phyloP scores from a whole-genome alignment of 1,140 invertebrate species.

The Artemia franciscana region DNA sequence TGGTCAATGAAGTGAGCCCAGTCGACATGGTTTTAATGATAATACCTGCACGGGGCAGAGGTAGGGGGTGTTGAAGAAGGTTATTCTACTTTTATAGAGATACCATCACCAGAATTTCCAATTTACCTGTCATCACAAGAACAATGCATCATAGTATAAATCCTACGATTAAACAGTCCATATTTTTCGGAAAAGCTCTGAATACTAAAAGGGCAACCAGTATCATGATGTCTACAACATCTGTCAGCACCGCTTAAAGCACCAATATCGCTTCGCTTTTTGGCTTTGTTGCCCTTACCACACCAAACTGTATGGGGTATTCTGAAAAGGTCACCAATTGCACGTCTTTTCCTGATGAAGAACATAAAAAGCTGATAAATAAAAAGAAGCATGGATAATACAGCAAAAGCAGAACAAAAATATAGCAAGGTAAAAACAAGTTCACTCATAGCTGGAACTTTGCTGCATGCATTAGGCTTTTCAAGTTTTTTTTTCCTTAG shows the following conservation, averaged over 20 bases:
- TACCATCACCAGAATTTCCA: neutral
- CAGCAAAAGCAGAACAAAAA: too few species aligned
- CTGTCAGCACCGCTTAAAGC: slow-evolving; percentile 46
- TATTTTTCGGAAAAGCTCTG: slow-evolving; percentile 46
- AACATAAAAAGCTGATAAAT: too few species aligned
- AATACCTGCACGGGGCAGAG: too few species aligned
- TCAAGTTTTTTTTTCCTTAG: too few species aligned
- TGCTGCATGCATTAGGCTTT: too few species aligned
- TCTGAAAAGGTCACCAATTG: slow-evolving; percentile 33
- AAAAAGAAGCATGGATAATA: too few species aligned
- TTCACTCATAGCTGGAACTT: too few species aligned
- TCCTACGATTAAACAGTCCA: slow-evolving; percentile 53
- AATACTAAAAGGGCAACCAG: slow-evolving; percentile 52
- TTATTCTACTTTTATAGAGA: too few species aligned
- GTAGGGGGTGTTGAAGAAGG: too few species aligned
- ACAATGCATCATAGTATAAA: slow-evolving; percentile 66
- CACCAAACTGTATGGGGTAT: slow-evolving; percentile 70
- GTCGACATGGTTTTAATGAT: too few species aligned
- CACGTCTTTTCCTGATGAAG: slow-evolving; percentile 25
- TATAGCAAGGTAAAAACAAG: too few species aligned
- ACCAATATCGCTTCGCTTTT: slow-evolving; percentile 46
- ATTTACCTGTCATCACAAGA: slow-evolving; percentile 59
- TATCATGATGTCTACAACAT: slow-evolving; percentile 61
- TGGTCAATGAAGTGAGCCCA: too few species aligned
- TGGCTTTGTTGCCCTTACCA: slow-evolving; percentile 48